phyloP scores from a whole-genome alignment of 2,113 vertebrate genomes.

The Mus pahari region DNA sequence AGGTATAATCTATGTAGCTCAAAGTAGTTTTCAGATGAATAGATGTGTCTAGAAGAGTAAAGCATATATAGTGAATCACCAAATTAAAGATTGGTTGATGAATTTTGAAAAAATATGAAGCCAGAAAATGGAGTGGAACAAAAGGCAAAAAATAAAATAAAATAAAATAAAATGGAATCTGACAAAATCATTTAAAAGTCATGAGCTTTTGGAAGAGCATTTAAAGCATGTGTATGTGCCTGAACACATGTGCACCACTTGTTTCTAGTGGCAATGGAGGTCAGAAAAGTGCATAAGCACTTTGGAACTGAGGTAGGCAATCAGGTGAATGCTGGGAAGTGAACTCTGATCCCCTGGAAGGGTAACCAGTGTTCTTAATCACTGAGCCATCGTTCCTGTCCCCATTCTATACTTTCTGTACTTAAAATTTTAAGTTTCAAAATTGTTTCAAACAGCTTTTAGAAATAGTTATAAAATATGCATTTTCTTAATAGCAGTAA shows the following conservation, averaged over 20 bases:
- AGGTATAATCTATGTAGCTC: not conserved
- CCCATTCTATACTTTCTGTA: not conserved
- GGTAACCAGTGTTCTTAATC: not conserved
- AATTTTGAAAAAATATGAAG: not conserved
- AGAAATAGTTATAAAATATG: not conserved
- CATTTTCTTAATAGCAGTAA: not conserved
- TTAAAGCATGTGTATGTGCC: not conserved
- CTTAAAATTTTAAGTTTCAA: not conserved
- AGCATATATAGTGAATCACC: not conserved
- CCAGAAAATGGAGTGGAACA: slow-evolving; percentile 2
- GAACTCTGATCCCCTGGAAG: not conserved
- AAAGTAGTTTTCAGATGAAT: slow-evolving; percentile 20
- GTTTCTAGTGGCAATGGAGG: not conserved
- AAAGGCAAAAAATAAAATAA: not conserved
- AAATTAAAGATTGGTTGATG: not conserved
- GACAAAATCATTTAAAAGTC: not conserved
- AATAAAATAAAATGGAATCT: not conserved
- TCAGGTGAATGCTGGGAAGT: not conserved
- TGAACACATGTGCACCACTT: not conserved
- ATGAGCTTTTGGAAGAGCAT: not conserved
- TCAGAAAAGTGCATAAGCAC: not conserved
- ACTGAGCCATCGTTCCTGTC: not conserved
- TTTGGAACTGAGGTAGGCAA: not conserved
- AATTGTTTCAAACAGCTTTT: not conserved
- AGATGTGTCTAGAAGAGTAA: slow-evolving; percentile 5